Conservation (phyloP, 1,140 invertebrate genomes). For the Neocloeon triangulifer region DNA sequence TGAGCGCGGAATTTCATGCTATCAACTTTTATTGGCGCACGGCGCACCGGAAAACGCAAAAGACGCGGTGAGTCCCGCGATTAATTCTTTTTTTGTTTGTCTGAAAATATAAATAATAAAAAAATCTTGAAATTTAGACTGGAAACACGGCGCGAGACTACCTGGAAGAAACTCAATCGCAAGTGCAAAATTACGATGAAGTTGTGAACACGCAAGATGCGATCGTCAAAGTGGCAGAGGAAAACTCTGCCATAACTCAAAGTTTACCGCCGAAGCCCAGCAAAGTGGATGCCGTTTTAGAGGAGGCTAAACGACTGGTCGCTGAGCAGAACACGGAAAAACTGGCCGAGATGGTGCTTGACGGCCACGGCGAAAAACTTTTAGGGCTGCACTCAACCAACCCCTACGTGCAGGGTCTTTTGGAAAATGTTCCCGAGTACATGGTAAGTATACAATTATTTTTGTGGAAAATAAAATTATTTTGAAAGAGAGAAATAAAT, state of each 20-base stretch:
- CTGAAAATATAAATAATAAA: neutral
- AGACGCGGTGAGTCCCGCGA: conserved; percentile 17
- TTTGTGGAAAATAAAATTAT: neutral
- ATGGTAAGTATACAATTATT: conserved; percentile 40
- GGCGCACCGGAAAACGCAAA: conserved; percentile 20
- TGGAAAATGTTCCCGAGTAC: conserved; percentile 71
- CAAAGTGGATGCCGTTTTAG: neutral
- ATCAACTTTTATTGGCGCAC: conserved; percentile 18
- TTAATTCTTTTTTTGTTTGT: too few species aligned
- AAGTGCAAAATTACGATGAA: too few species aligned
- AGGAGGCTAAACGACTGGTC: conserved; percentile 34
- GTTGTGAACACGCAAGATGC: neutral
- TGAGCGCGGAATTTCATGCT: conserved; percentile 16
- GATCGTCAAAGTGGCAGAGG: neutral
- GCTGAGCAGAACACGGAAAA: conserved; percentile 67
- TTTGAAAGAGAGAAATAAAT: neutral
- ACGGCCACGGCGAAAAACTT: conserved; percentile 60
- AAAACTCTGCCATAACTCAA: neutral
- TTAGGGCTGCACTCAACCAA: conserved; percentile 47
- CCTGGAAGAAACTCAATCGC: neutral
- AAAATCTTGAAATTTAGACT: too few species aligned
- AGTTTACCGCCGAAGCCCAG: neutral
- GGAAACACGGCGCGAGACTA: neutral
- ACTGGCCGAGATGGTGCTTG: conserved; percentile 64
- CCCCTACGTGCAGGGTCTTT: conserved; percentile 65